Conservation (phyloP, 2,888 invertebrate species). For the Globia sparganii region DNA sequence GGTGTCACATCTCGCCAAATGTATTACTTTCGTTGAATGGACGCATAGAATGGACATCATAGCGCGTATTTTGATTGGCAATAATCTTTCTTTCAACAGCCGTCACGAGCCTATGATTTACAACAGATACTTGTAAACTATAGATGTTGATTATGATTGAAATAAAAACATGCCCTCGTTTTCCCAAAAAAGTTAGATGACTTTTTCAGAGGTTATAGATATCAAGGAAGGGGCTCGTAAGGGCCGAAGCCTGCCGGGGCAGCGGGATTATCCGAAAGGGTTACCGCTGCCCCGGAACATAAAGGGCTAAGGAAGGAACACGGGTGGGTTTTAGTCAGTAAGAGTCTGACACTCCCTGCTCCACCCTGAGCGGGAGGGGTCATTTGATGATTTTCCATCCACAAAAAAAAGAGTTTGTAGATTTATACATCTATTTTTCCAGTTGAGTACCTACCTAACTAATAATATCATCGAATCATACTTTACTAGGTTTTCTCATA, state of each 20-base stretch:
- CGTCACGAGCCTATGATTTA: not conserved
- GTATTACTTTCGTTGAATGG: constrained; percentile 40
- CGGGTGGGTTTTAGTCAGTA: no score
- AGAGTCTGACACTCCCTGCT: no score
- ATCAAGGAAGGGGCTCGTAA: no score
- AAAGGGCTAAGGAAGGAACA: no score
- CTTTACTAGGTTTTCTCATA: not conserved
- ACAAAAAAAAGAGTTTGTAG: no score
- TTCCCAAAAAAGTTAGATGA: not conserved
- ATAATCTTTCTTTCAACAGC: not conserved
- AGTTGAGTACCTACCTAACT: not conserved
- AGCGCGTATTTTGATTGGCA: constrained; percentile 13
- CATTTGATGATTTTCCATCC: no score
- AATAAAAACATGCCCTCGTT: not conserved
- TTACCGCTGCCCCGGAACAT: no score
- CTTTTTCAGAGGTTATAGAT: not conserved
- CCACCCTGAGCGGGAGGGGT: no score
- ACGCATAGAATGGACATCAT: not conserved
- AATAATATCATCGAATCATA: not conserved
- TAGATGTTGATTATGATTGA: not conserved
- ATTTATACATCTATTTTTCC: not conserved
- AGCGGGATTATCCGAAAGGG: no score
- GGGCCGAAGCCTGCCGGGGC: no score
- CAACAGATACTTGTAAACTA: not conserved
- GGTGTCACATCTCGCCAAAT: constrained; percentile 15